Evolutionary conservation across 2,888 invertebrate genomes (phyloP), one percentile per base, ranked within the genome.

Genomic region (Schizaphis graminum): DNA sequence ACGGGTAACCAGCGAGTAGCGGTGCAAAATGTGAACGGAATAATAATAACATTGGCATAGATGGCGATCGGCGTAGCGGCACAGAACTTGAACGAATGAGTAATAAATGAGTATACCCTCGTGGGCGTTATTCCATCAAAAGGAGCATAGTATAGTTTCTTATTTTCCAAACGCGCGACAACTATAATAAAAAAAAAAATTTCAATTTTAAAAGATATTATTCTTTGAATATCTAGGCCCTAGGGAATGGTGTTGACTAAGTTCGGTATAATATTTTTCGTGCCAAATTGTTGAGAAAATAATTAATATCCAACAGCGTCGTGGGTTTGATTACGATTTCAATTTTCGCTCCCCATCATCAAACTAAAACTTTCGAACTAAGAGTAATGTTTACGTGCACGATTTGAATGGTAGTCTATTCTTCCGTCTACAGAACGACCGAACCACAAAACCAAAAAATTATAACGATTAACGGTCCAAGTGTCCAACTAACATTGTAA

Each of bases 1-100:
- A n/a, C 16, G 67, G 67, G n/a, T 57, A 35, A 77, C 35, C 35
- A 77, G 8, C 21, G 77, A 77, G 77, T 26, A 35, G 21, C 35
- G 77, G 77, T 77, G 35, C 21, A 35, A 77, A 77, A 77, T 41
- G 77, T 77, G 77, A 35, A 77, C 77, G 35, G 77, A 77, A 77
- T 77, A 77, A 77, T 77, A 77, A 77, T 35, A 77, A 77, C 77
- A 77, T 77, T 77, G 77, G 77, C 77, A 77, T 21, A 35, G 77
- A 77, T 35, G 77, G 35, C 77, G 35, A 35, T 77, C 35, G 35
- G 77, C 77, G 77, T 35, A 35, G 77, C 77, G 77, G 35, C 11
- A 35, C 77, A 35, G 21, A 77, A 77, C 77, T 77, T 21, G 35
- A 35, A 77, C 35, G 35, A 35, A 35, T 77, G 35, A 21, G 35